phyloP scores from a whole-genome alignment of 2,888 invertebrate species.

The Neocrepidodera transversa region DNA sequence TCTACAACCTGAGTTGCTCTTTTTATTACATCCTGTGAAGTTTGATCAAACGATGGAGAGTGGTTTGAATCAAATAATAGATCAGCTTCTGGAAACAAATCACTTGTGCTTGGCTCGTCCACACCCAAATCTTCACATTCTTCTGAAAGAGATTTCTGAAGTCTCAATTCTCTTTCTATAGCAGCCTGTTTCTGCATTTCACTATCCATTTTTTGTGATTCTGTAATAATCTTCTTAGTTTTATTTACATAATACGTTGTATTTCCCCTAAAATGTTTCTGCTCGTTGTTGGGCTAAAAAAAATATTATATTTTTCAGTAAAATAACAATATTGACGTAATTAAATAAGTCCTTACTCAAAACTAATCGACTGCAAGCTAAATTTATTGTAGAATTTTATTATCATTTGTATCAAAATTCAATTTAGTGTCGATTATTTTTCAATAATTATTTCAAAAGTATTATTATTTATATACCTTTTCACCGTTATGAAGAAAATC shows the following conservation, averaged over 20 bases:
- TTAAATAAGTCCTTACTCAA: too few relatives aligned
- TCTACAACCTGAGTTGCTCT: slow-evolving; percentile 36
- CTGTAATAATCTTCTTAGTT: slow-evolving; percentile 50
- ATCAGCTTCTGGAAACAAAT: slow-evolving; percentile 80
- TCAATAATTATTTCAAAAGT: too few relatives aligned
- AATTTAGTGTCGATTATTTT: too few relatives aligned
- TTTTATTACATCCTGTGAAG: slow-evolving; percentile 59
- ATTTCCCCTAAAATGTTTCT: slow-evolving; percentile 50
- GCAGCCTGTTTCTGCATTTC: slow-evolving; percentile 63
- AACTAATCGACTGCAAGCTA: too few relatives aligned
- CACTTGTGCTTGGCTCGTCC: slow-evolving; percentile 80
- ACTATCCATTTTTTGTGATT: slow-evolving; percentile 51
- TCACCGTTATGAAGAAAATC: slow-evolving; percentile 56
- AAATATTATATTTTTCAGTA: slow-evolving; percentile 11
- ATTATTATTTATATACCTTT: too few relatives aligned
- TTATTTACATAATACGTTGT: slow-evolving; percentile 54
- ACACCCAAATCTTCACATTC: slow-evolving; percentile 82
- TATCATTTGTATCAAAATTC: too few relatives aligned
- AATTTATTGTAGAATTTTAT: too few relatives aligned
- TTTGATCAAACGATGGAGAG: slow-evolving; percentile 70
- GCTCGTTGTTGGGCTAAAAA: slow-evolving; percentile 47
- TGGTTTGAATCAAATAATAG: slow-evolving; percentile 75
- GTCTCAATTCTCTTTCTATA: slow-evolving; percentile 64
- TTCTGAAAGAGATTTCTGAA: slow-evolving; percentile 77
- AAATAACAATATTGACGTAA: too few relatives aligned